A percentile compares a stretch with the other conserved stretches of the same genome.
Evolutionary conservation across 1,140 invertebrate species (phyloP).

Genomic region (Leptinotarsa undecemlineata): DNA sequence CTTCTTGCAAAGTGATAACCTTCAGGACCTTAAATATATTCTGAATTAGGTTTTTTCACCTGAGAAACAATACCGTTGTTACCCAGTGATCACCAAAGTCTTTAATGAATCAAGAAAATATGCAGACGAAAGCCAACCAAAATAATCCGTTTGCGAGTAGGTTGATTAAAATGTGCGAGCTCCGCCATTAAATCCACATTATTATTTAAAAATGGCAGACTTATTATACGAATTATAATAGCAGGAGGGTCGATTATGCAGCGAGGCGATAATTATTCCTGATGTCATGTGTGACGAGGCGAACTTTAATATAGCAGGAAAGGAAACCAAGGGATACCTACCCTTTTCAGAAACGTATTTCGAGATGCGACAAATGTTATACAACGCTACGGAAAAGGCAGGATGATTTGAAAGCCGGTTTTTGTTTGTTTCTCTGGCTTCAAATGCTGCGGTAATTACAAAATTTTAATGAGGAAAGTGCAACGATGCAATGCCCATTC

Average conservation of each 20-base stretch:
- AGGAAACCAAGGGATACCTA: not conserved
- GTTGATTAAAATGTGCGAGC: constrained; percentile 4
- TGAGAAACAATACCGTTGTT: no score
- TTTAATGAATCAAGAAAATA: no score
- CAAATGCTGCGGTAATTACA: constrained; percentile 40
- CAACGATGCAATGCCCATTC: constrained; percentile 46
- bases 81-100: no score
- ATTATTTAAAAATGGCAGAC: constrained; percentile 3
- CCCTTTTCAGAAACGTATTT: constrained; percentile 1
- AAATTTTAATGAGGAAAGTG: constrained; percentile 54
- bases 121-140: no score
- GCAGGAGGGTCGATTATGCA: not conserved
- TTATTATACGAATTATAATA: constrained; percentile 12
- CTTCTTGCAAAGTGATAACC: no score
- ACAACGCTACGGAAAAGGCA: not conserved
- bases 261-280: constrained; percentile 12
- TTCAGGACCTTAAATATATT: no score
- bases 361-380: not conserved
- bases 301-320: not conserved
- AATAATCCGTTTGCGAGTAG: not conserved
- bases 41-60: no score
- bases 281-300: constrained; percentile 16
- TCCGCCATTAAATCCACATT: constrained; percentile 5
- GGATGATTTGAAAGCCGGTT: constrained; percentile 7
- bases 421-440: constrained; percentile 11